Percentiles rank a stretch among this genome's conserved stretches.
Conservation (phyloP, 1,140 invertebrate species). For the Lineus longissimus region DNA sequence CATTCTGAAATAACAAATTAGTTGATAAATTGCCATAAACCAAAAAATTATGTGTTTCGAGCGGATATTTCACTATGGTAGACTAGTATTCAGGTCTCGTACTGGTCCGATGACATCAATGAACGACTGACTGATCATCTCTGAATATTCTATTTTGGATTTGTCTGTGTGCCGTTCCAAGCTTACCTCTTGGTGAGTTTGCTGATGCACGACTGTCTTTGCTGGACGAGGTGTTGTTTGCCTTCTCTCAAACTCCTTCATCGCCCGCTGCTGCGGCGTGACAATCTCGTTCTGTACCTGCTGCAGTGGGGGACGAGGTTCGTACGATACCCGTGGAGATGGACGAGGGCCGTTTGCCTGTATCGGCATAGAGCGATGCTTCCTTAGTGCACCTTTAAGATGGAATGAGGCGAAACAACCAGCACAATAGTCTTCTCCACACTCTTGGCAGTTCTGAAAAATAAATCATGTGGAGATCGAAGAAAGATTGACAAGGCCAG, state of each 20-base stretch:
- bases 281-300: no score
- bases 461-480: no score
- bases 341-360: no score
- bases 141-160: not conserved
- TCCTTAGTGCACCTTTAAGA: constrained; percentile 50
- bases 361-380: constrained; percentile 50
- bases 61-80: no score
- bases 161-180: not conserved
- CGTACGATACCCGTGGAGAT: no score
- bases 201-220: not conserved
- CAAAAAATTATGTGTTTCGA: not conserved
- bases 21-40: not conserved
- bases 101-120: no score
- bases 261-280: no score
- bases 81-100: no score
- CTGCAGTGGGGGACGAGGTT: no score
- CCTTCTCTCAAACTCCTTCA: no score
- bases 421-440: constrained; percentile 51
- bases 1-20: not conserved
- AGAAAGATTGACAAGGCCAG: not conserved
- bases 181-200: not conserved
- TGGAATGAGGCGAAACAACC: constrained; percentile 52
- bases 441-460: constrained; percentile 49
- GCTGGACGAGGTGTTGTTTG: no score
- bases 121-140: no score